Evolutionary conservation across 2,888 invertebrate genomes (phyloP).

Genomic region (Masnerella sp.): DNA sequence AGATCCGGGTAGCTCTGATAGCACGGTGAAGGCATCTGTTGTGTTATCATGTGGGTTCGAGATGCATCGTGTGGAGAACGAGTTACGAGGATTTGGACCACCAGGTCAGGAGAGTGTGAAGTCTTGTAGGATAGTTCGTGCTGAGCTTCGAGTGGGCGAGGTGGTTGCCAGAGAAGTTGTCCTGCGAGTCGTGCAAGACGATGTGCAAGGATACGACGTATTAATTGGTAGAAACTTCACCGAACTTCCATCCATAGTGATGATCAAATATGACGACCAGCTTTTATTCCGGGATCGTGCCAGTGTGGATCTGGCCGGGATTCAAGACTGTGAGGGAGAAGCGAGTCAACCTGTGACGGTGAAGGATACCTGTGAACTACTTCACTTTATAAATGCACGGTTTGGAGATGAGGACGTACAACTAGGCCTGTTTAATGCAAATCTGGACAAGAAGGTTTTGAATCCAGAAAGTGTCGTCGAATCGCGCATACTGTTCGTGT

Average conservation of each 20-base stretch:
- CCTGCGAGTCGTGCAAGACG: slow-evolving; percentile 4
- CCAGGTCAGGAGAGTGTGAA: neutral
- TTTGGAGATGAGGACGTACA: neutral
- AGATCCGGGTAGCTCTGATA: no score
- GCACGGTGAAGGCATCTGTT: slow-evolving; percentile 50
- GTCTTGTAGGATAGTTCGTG: slow-evolving; percentile 13
- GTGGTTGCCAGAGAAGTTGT: slow-evolving; percentile 2
- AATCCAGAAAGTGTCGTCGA: neutral
- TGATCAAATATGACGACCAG: slow-evolving; percentile 9
- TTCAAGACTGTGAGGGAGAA: neutral
- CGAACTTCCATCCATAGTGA: neutral
- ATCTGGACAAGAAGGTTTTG: neutral
- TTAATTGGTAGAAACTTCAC: slow-evolving; percentile 30
- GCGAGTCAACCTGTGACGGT: neutral
- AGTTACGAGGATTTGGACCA: slow-evolving; percentile 15
- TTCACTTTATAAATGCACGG: neutral
- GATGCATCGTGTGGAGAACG: neutral
- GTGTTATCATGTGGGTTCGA: slow-evolving; percentile 17
- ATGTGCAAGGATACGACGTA: slow-evolving; percentile 19
- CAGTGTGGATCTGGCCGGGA: neutral
- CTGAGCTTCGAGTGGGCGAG: slow-evolving; percentile 11
- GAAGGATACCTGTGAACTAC: neutral
- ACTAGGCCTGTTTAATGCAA: neutral
- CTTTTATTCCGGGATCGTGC: neutral
- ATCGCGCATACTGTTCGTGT: neutral